phyloP scores from a whole-genome alignment of 2,888 invertebrate genomes.

The Chelonus formosanus region DNA sequence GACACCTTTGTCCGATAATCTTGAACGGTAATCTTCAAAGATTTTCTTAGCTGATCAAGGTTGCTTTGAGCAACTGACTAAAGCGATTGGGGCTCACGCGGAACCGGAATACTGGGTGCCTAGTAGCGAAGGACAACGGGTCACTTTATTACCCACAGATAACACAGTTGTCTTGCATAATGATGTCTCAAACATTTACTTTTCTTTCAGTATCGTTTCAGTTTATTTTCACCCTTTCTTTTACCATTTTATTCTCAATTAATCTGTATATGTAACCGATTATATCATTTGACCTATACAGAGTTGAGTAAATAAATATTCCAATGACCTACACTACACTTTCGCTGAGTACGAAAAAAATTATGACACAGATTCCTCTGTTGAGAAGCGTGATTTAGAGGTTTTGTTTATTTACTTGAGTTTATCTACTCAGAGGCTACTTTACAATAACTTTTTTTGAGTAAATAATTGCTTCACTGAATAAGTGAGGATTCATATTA shows the following conservation, averaged over 20 bases:
- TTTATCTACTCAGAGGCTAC: no score
- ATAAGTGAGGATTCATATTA: no score
- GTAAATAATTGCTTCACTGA: no score
- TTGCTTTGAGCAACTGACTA: slow-evolving; percentile 41
- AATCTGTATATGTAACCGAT: neutral
- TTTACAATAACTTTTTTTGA: no score
- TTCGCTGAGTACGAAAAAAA: no score
- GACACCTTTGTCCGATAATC: slow-evolving; percentile 56
- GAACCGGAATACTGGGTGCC: slow-evolving; percentile 44
- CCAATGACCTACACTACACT: no score
- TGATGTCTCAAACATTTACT: slow-evolving; percentile 40
- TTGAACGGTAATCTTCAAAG: slow-evolving; percentile 51
- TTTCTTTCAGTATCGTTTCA: no score
- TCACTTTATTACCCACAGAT: slow-evolving; percentile 57
- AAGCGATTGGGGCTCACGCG: slow-evolving; percentile 38
- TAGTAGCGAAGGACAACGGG: slow-evolving; percentile 57
- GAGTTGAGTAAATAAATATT: no score
- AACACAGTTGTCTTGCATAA: slow-evolving; percentile 57
- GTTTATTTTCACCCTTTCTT: neutral
- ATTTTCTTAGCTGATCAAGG: slow-evolving; percentile 38
- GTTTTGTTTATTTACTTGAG: no score
- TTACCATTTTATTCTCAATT: neutral
- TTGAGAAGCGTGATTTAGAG: no score
- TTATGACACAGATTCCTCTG: no score
- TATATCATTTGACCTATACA: no score